Evolutionary conservation across 2,888 invertebrate genomes (phyloP), one percentile per base, ranked within the genome.

Genomic region (Drosophila fulvimacula): DNA sequence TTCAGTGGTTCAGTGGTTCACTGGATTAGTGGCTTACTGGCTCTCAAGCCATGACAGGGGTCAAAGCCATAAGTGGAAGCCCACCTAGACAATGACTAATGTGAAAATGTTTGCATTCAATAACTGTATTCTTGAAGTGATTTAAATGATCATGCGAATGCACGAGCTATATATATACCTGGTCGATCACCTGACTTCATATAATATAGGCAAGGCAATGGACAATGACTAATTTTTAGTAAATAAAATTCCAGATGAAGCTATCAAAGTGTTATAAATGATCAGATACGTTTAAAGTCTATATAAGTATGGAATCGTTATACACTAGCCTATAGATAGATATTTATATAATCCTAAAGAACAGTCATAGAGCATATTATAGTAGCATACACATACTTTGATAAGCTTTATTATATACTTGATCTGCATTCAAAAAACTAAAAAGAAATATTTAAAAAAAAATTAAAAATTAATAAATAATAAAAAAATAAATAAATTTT

Each of bases 1-100:
- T 79, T 69, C 69, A 68, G 64, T 72, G 77, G 81, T 59, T 72
- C 67, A 64, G 55, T 46, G 64, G 68, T 58, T 64, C 70, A 68
- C 55, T 74, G 76, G 76, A 52, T 79, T 39, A 42, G 32, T 19
- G 56, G 56, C 11, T 42, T 39, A 27, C 24, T 9, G 39, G 32
- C 36, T 46, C 76, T 61, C 58, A 5, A 32, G 75, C 24, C 74
- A 48, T 64, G 64, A 48, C 15, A 38, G 19, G 59, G 59, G 24
- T 60, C 59, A 56, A 52, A 60, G 58, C 44, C 67, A 19, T 15
- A 24, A 44, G 46, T 7, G 55, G 32, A 17, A 11, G 48, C 39
- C n/a, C 32, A 24, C 1, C 51, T 9, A 39, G 9, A n/a, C 38
- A 38, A 58, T n/a, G 36, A 5, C 27, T 30, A n/a, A 41, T 55